Percentiles rank a stretch among this genome's conserved stretches.
Conservation (phyloP, 2,888 invertebrate genomes). For the Catocala nupta region DNA sequence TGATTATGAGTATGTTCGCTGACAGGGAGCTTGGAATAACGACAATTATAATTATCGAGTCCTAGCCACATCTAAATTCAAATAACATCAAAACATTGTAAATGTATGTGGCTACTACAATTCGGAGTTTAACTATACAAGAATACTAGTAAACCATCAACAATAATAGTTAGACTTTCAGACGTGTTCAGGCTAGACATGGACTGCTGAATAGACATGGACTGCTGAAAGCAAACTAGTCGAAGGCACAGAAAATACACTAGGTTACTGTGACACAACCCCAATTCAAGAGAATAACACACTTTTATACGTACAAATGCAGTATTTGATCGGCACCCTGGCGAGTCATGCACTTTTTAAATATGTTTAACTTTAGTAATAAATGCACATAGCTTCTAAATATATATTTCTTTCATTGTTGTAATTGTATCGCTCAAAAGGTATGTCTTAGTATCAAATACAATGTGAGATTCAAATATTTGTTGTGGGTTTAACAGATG, state of each 20-base stretch:
- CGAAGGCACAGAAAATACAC: constrained; percentile 80
- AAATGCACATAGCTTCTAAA: constrained; percentile 39
- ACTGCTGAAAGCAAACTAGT: constrained; percentile 74
- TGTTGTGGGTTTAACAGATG: constrained; percentile 29
- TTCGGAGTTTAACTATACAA: constrained; percentile 45
- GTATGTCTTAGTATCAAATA: constrained; percentile 35
- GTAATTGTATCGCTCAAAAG: constrained; percentile 36
- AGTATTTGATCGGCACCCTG: constrained; percentile 56
- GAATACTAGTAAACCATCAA: constrained; percentile 55
- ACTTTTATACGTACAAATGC: constrained; percentile 40
- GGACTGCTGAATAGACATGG: constrained; percentile 69
- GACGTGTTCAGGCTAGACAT: constrained; percentile 52
- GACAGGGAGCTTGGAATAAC: constrained; percentile 45
- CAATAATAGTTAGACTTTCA: constrained; percentile 62
- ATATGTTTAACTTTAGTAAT: constrained; percentile 22
- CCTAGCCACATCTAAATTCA: constrained; percentile 48
- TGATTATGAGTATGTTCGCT: constrained; percentile 71
- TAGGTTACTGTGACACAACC: constrained; percentile 74
- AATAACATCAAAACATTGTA: constrained; percentile 48
- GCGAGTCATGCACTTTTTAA: constrained; percentile 33
- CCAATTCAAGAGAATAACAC: constrained; percentile 58
- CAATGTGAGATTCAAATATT: constrained; percentile 59
- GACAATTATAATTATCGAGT: constrained; percentile 43
- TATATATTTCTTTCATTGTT: constrained; percentile 13
- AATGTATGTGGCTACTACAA: constrained; percentile 49